These are phyloP conservation scores for Agrilus mali DNA, from an alignment of 2,888 invertebrate species.

Conservation along the genomic window DNA sequence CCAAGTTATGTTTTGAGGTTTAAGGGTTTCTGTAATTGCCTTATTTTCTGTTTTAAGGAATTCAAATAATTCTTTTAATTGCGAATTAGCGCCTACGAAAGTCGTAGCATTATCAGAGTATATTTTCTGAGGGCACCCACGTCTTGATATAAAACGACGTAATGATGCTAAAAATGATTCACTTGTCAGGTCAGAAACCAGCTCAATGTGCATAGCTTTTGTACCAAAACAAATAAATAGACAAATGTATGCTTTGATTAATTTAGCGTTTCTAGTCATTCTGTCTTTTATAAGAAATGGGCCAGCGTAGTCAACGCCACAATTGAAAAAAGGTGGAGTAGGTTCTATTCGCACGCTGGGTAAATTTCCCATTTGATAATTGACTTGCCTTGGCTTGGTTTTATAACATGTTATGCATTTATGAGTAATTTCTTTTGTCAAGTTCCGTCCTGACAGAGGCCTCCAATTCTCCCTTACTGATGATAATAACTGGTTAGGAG, in stretches of 20 bases:
- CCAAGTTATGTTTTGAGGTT: slow-evolving; percentile 11
- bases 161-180: slow-evolving; percentile 11
- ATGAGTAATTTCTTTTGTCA: slow-evolving; percentile 9
- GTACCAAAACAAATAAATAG: slow-evolving; percentile 15
- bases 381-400: slow-evolving; percentile 2
- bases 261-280: slow-evolving; percentile 7
- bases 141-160: slow-evolving; percentile 9
- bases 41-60: neutral
- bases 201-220: slow-evolving; percentile 13
- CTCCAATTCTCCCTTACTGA: slow-evolving; percentile 9
- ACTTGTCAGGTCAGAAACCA: slow-evolving; percentile 11
- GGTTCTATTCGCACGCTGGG: neutral
- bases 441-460: slow-evolving; percentile 13
- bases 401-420: slow-evolving; percentile 12
- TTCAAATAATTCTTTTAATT: slow-evolving; percentile 4
- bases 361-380: slow-evolving; percentile 12
- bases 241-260: slow-evolving; percentile 10
- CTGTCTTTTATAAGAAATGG: slow-evolving; percentile 11
- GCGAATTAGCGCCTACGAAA: slow-evolving; percentile 9
- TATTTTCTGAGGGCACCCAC: slow-evolving; percentile 8
- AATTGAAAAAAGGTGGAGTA: slow-evolving; percentile 8
- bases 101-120: slow-evolving; percentile 11
- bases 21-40: neutral
- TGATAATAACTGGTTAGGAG: slow-evolving; percentile 5
- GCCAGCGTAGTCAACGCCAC: slow-evolving; percentile 14